Evolutionary conservation across 1,140 invertebrate genomes (phyloP).

Genomic region (Drosophila asahinai): DNA sequence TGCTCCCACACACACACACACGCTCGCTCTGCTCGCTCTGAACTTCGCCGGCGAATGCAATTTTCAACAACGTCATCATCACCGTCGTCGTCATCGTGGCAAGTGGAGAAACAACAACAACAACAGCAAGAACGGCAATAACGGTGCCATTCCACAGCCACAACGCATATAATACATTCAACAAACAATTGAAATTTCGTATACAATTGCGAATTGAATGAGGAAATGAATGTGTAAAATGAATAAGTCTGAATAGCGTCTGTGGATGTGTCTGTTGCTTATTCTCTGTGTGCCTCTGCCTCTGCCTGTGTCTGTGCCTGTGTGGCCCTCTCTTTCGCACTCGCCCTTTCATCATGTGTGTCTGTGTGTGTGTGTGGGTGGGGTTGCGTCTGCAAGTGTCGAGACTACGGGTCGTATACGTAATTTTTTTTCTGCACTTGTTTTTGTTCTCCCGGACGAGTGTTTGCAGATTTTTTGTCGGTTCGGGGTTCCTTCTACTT

Average conservation of each 20-base stretch:
- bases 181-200: slow-evolving; percentile 83
- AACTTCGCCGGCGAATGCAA: slow-evolving; percentile 81
- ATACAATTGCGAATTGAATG: slow-evolving; percentile 84
- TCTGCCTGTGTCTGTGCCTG: slow-evolving; percentile 13
- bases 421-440: slow-evolving; percentile 61
- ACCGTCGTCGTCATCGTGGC: slow-evolving; percentile 33
- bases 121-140: slow-evolving; percentile 38
- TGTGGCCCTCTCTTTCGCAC: slow-evolving; percentile 11
- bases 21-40: slow-evolving; percentile 38
- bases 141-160: slow-evolving; percentile 40
- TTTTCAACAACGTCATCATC: slow-evolving; percentile 80
- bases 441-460: slow-evolving; percentile 43
- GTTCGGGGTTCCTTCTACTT: slow-evolving; percentile 20
- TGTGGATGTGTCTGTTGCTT: slow-evolving; percentile 39
- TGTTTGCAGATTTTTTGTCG: slow-evolving; percentile 39
- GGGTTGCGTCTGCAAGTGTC: slow-evolving; percentile 71
- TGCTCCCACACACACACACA: slow-evolving; percentile 28
- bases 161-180: slow-evolving; percentile 77
- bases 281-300: not conserved
- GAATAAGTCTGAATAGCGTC: slow-evolving; percentile 81
- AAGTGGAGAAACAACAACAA: slow-evolving; percentile 18
- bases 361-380: slow-evolving; percentile 23
- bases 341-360: slow-evolving; percentile 5
- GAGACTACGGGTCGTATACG: slow-evolving; percentile 79
- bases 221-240: slow-evolving; percentile 84